A percentile compares a stretch with the other conserved stretches of the same genome.
Evolutionary conservation across 2,113 vertebrate genomes (phyloP).

Genomic region (Lepisosteus oculatus): DNA sequence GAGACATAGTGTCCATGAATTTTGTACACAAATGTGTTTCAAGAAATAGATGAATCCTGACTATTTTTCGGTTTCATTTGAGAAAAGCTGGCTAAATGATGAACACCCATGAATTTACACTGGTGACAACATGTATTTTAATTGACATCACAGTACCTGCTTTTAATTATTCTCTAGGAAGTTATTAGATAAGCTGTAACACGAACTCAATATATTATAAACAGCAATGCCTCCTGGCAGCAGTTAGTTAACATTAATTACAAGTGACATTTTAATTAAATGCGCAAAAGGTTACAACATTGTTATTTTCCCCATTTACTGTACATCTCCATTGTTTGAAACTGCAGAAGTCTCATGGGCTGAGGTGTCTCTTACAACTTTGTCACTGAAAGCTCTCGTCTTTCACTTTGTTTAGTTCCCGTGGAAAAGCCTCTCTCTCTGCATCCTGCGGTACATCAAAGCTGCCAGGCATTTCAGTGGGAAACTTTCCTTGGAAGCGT

Average conservation of each 20-base stretch:
- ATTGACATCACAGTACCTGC: not conserved
- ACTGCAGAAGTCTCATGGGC: conserved; percentile 23
- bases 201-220: not conserved
- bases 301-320: conserved; percentile 23
- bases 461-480: too few relatives aligned
- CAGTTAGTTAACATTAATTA: conserved; percentile 19
- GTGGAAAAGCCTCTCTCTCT: too few relatives aligned
- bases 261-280: conserved; percentile 41
- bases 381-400: too few relatives aligned
- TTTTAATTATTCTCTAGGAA: conserved; percentile 22
- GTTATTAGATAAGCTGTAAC: not conserved
- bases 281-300: conserved; percentile 24
- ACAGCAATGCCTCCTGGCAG: conserved; percentile 6
- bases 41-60: too few relatives aligned
- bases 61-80: too few relatives aligned
- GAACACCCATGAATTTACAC: not conserved
- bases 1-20: too few relatives aligned
- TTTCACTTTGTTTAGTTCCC: too few relatives aligned
- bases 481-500: too few relatives aligned
- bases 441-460: too few relatives aligned
- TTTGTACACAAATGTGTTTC: too few relatives aligned
- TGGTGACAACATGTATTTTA: not conserved
- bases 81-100: too few relatives aligned
- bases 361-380: conserved; percentile 25
- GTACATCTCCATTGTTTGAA: conserved; percentile 7